Percentiles rank a stretch among this genome's conserved stretches.
phyloP scores from a whole-genome alignment of 2,113 vertebrate genomes.

The Eulemur rufifrons region DNA sequence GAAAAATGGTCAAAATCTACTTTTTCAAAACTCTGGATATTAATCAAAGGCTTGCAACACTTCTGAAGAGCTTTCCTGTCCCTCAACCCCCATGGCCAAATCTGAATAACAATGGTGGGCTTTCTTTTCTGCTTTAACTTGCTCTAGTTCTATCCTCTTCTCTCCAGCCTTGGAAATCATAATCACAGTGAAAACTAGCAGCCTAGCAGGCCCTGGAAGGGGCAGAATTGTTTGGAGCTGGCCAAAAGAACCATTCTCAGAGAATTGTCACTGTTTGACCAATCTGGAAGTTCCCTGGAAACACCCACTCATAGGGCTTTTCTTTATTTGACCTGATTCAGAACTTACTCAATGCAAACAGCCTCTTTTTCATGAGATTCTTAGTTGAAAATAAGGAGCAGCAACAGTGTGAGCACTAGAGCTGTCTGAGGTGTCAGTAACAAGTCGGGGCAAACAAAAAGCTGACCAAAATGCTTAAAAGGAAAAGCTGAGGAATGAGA shows the following conservation, averaged over 20 bases:
- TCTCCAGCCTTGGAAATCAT: background rate
- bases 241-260: background rate
- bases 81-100: background rate
- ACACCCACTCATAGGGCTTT: background rate
- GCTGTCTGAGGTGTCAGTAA: background rate
- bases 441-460: background rate
- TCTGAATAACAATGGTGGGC: background rate
- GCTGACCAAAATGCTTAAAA: background rate
- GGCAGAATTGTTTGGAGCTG: background rate
- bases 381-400: background rate
- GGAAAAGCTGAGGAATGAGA: background rate
- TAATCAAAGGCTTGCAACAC: background rate
- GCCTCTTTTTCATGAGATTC: background rate
- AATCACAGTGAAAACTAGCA: background rate
- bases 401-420: background rate
- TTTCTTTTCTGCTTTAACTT: background rate
- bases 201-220: no score
- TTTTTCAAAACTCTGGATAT: background rate
- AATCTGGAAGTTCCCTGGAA: background rate
- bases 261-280: background rate
- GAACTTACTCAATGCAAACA: background rate
- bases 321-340: background rate
- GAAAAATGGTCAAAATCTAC: background rate
- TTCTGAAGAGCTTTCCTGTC: background rate
- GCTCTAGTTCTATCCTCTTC: background rate